Evolutionary conservation across 1,140 invertebrate species (phyloP).

Genomic region (Uloborus diversus): DNA sequence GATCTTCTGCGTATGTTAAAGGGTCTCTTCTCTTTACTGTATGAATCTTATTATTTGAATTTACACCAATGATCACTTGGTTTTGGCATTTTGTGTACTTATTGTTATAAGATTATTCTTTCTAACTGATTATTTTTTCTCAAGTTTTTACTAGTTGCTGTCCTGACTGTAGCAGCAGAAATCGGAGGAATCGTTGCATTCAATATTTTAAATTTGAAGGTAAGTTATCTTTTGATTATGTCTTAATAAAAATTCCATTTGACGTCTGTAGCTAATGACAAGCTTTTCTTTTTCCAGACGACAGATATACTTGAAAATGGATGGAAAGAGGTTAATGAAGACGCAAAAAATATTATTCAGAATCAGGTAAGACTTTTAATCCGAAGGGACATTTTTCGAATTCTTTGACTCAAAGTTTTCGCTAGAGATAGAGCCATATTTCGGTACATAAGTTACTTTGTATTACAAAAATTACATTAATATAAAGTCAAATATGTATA

Average conservation of each 20-base stretch:
- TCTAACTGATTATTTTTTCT: conserved; percentile 34
- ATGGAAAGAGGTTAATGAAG: conserved; percentile 68
- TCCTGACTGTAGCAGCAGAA: conserved; percentile 64
- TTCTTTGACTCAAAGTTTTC: background rate
- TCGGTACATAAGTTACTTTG: too few species aligned
- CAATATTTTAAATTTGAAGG: conserved; percentile 64
- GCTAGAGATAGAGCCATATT: too few species aligned
- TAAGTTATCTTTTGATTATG: conserved; percentile 50
- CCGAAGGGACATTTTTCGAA: background rate
- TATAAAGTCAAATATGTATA: too few species aligned
- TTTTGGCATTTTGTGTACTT: too few species aligned
- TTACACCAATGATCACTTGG: too few species aligned
- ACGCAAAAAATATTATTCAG: conserved; percentile 66
- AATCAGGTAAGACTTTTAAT: conserved; percentile 61
- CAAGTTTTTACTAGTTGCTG: conserved; percentile 64
- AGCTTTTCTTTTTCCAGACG: too few species aligned
- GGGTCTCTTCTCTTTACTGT: too few species aligned
- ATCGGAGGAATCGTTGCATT: conserved; percentile 66
- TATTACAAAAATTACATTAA: too few species aligned
- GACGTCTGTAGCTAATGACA: too few species aligned
- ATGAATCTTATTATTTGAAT: too few species aligned
- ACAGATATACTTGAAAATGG: conserved; percentile 65
- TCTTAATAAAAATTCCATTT: too few species aligned
- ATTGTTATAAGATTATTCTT: background rate
- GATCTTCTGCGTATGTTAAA: too few species aligned